Evolutionary conservation across 2,888 invertebrate species (phyloP).

Genomic region (Ormyrus nitidulus): DNA sequence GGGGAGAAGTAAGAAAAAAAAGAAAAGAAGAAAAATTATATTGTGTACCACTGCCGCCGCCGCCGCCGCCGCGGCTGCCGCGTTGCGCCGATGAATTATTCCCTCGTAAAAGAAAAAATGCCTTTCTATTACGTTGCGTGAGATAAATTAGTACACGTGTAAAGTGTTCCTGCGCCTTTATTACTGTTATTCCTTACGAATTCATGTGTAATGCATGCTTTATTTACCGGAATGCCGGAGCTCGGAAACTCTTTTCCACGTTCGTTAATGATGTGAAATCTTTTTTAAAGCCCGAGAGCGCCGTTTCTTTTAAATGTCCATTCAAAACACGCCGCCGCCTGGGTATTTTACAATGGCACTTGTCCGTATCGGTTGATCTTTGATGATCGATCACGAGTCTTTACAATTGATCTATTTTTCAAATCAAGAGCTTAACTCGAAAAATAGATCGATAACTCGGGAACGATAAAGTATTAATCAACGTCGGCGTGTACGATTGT

Average conservation of each 20-base stretch:
- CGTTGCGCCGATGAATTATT: constrained; percentile 38
- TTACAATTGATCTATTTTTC: constrained; percentile 34
- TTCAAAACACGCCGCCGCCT: no score
- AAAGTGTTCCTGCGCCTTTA: constrained; percentile 26
- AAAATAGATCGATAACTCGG: constrained; percentile 12
- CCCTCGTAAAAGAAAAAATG: constrained; percentile 22
- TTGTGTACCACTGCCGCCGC: not conserved
- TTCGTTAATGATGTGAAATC: not conserved
- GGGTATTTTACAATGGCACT: no score
- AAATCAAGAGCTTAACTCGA: constrained; percentile 30
- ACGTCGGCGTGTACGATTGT: not conserved
- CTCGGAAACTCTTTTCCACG: constrained; percentile 2
- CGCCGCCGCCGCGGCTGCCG: not conserved
- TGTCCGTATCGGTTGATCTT: constrained; percentile 18
- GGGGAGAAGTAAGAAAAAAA: not conserved
- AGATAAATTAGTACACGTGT: constrained; percentile 34
- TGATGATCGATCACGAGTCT: constrained; percentile 25
- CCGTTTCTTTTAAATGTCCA: no score
- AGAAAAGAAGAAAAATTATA: constrained; percentile 17
- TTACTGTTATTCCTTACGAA: constrained; percentile 34
- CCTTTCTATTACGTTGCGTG: constrained; percentile 18
- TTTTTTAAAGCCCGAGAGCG: not conserved
- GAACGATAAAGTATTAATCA: not conserved
- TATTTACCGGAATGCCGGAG: not conserved
- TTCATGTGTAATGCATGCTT: constrained; percentile 10